Conservation (phyloP, 2,888 invertebrate genomes). For the Rutpela maculata region DNA sequence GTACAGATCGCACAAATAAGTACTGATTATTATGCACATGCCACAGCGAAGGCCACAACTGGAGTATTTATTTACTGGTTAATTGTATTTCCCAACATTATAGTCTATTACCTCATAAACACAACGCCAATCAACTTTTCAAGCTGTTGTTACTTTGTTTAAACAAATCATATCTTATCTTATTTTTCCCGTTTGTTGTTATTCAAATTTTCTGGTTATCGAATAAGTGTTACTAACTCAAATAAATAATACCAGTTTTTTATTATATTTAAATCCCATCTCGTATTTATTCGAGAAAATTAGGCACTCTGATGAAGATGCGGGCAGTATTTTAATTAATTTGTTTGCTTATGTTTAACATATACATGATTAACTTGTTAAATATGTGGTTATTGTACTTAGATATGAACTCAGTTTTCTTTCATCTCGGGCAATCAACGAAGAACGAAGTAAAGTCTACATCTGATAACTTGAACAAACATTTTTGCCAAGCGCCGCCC, state of each 20-base stretch:
- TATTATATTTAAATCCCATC: neutral
- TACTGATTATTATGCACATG: slow-evolving; percentile 38
- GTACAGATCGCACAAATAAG: slow-evolving; percentile 30
- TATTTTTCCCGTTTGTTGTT: slow-evolving; percentile 8
- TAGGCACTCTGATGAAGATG: neutral
- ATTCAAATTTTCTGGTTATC: neutral
- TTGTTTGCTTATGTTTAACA: neutral
- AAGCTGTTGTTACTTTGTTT: slow-evolving; percentile 14
- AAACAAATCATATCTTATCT: slow-evolving; percentile 39
- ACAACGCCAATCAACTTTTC: slow-evolving; percentile 3
- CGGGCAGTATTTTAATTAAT: neutral
- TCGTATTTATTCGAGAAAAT: neutral
- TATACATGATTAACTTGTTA: neutral
- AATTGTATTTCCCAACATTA: slow-evolving; percentile 22
- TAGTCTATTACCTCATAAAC: slow-evolving; percentile 17
- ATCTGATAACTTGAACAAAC: no score
- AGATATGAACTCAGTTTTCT: neutral
- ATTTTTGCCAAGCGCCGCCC: no score
- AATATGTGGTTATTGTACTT: neutral
- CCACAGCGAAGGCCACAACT: slow-evolving; percentile 34
- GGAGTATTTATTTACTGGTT: slow-evolving; percentile 31
- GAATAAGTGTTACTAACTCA: neutral
- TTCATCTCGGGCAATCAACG: neutral
- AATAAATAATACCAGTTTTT: neutral
- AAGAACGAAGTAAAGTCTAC: no score